A percentile compares a stretch with the other conserved stretches of the same genome.
These are phyloP conservation scores for Limosa lapponica DNA, from an alignment of 2,797 vertebrate genomes.

Conservation along the genomic window DNA sequence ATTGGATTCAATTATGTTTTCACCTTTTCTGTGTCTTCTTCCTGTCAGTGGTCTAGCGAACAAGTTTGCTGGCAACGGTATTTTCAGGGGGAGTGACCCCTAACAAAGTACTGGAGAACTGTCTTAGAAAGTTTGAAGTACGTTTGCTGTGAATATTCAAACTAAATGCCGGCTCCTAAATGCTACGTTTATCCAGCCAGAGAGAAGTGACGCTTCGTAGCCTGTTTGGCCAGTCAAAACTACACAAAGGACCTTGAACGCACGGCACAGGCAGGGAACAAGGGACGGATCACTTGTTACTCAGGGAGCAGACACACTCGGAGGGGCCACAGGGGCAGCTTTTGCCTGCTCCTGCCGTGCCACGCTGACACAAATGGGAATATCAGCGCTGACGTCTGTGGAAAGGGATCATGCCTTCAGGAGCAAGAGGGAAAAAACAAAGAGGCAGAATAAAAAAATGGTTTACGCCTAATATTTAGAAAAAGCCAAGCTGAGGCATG, in stretches of 20 bases:
- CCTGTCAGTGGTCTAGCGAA: not conserved
- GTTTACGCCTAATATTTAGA: not conserved
- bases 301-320: rapidly evolving
- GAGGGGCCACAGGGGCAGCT: not conserved
- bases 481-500: not conserved
- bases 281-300: not conserved
- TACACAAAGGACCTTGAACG: not conserved
- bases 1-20: not conserved
- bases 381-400: rapidly evolving
- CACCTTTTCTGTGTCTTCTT: not conserved
- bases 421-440: not conserved
- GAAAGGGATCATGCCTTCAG: not conserved
- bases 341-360: not conserved
- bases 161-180: not conserved
- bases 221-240: not conserved
- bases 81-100: not conserved
- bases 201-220: not conserved
- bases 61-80: not conserved
- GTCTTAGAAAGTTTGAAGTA: not conserved
- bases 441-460: not conserved
- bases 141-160: not conserved
- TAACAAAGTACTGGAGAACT: not conserved
- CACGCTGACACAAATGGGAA: not conserved
- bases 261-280: not conserved
- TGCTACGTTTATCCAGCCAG: not conserved